Evolutionary conservation across 2,113 vertebrate genomes (phyloP).

Genomic region (Serinus canaria): DNA sequence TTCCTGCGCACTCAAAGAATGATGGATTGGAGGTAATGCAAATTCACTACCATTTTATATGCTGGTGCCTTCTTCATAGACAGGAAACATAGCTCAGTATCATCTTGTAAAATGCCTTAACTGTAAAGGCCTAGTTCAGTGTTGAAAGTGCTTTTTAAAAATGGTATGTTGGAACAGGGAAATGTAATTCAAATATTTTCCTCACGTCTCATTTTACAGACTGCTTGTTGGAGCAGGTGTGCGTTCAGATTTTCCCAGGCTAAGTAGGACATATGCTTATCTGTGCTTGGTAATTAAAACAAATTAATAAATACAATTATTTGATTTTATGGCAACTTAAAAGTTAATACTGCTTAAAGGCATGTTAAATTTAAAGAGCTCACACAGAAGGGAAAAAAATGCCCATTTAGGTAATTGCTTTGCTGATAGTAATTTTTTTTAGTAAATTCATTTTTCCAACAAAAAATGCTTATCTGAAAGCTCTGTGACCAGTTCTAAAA

Average conservation of each 20-base stretch:
- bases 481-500: not conserved
- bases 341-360: conserved; percentile 65
- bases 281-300: conserved; percentile 68
- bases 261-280: conserved; percentile 61
- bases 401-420: not conserved
- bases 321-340: conserved; percentile 71
- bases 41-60: conserved; percentile 99
- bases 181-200: conserved; percentile 69
- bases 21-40: conserved; percentile 98
- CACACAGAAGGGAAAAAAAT: not conserved
- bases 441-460: not conserved
- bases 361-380: conserved; percentile 53
- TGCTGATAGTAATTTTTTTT: not conserved
- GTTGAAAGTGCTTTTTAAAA: conserved; percentile 66
- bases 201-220: conserved; percentile 62
- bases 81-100: conserved; percentile 96
- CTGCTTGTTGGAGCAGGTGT: conserved; percentile 61
- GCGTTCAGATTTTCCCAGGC: conserved; percentile 36
- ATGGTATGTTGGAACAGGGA: conserved; percentile 60
- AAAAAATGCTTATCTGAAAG: not conserved
- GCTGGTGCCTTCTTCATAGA: conserved; percentile 85
- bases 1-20: conserved; percentile 82
- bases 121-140: conserved; percentile 72
- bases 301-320: conserved; percentile 77
- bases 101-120: conserved; percentile 90